A percentile compares a stretch with the other conserved stretches of the same genome.
Conservation (phyloP, 2,888 invertebrate genomes). For the Pegoplata infirma region DNA sequence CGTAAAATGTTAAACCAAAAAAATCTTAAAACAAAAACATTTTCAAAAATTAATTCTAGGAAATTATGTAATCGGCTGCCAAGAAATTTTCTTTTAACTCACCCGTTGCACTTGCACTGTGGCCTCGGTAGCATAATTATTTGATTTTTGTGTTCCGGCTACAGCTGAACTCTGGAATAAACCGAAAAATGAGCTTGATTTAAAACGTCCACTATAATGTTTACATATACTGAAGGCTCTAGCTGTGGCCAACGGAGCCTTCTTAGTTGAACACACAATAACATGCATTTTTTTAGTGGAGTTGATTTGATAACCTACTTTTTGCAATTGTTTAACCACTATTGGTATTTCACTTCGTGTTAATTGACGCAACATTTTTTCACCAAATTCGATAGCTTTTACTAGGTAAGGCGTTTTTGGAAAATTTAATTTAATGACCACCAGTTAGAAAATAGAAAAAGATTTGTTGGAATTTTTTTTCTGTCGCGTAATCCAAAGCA, state of each 20-base stretch:
- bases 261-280: conserved; percentile 45
- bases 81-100: conserved; percentile 63
- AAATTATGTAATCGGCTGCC: conserved; percentile 61
- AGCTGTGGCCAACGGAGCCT: conserved; percentile 17
- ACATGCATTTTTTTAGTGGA: conserved; percentile 50
- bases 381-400: conserved; percentile 61
- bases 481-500: conserved; percentile 40
- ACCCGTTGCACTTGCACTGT: conserved; percentile 77
- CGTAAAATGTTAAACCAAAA: no score
- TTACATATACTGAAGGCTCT: conserved; percentile 46
- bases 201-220: conserved; percentile 64
- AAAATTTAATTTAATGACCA: not conserved
- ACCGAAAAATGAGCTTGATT: conserved; percentile 76
- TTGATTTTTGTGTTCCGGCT: conserved; percentile 72
- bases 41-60: no score
- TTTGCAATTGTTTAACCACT: conserved; percentile 74
- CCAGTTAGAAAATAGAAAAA: not conserved
- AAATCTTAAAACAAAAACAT: not conserved
- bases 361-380: conserved; percentile 73
- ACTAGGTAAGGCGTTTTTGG: conserved; percentile 58
- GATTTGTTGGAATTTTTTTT: not conserved
- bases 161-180: conserved; percentile 75
- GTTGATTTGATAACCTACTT: conserved; percentile 70
- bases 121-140: conserved; percentile 78
- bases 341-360: conserved; percentile 73